These are phyloP conservation scores for Zalophus californianus DNA, from an alignment of 2,797 vertebrate species.

Conservation along the genomic window DNA sequence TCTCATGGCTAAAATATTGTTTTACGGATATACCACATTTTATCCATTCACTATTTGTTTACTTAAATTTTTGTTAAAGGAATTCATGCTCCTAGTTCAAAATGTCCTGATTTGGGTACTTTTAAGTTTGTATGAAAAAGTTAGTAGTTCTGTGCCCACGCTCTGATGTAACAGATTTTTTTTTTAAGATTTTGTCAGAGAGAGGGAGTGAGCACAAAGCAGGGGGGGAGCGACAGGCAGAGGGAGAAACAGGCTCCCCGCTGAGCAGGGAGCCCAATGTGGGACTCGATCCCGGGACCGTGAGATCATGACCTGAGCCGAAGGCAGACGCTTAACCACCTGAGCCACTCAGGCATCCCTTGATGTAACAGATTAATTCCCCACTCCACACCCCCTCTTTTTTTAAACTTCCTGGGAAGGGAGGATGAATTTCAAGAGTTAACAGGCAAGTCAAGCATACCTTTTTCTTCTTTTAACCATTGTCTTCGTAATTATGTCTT, in stretches of 20 bases:
- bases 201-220: too few species aligned
- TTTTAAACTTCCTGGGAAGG: neutral
- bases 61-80: neutral
- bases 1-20: neutral
- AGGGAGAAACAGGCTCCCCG: too few species aligned
- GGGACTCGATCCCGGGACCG: too few species aligned
- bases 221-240: too few species aligned
- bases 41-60: neutral
- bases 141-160: neutral
- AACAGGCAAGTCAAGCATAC: neutral
- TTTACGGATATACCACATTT: neutral
- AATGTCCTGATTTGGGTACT: neutral
- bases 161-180: neutral
- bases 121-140: neutral
- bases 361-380: neutral
- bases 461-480: neutral
- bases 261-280: too few species aligned
- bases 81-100: neutral
- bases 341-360: too few species aligned
- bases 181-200: too few species aligned
- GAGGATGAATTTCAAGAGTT: neutral
- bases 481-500: neutral
- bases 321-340: too few species aligned
- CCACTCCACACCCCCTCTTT: rapidly evolving
- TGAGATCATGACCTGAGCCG: too few species aligned